These are phyloP conservation scores for Dufourea novaeangliae DNA, from an alignment of 1,140 invertebrate genomes.

Conservation along the genomic window DNA sequence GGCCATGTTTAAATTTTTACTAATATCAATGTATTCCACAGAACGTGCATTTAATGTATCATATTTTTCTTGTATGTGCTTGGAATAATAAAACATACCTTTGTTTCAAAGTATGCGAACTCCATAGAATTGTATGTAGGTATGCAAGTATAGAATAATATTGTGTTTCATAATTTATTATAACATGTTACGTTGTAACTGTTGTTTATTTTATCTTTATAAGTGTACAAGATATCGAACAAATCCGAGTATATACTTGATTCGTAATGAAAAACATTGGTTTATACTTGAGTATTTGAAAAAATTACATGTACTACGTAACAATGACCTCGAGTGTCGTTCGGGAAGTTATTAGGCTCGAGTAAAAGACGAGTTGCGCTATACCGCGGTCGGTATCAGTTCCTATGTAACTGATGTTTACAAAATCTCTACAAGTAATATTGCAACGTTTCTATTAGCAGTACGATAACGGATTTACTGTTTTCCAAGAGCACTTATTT, in stretches of 20 bases:
- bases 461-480: constrained; percentile 29
- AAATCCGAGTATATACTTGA: constrained; percentile 42
- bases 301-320: constrained; percentile 50
- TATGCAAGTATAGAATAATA: background rate
- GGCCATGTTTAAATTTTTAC: constrained; percentile 1
- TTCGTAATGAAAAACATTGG: constrained; percentile 57
- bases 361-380: constrained; percentile 38
- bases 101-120: constrained; percentile 31
- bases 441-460: constrained; percentile 18
- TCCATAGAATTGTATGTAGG: background rate
- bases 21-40: constrained; percentile 5
- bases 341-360: constrained; percentile 45
- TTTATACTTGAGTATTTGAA: constrained; percentile 56
- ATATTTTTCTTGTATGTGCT: constrained; percentile 51
- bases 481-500: constrained; percentile 53
- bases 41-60: constrained; percentile 34
- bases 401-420: constrained; percentile 50
- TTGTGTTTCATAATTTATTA: background rate
- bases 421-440: constrained; percentile 56
- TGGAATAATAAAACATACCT: constrained; percentile 57
- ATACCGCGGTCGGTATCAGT: constrained; percentile 19
- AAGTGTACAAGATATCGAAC: constrained; percentile 61
- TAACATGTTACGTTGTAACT: background rate
- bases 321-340: constrained; percentile 34
- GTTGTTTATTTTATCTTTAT: constrained; percentile 53